A percentile compares a stretch with the other conserved stretches of the same genome.
These are phyloP conservation scores for Hypselothyrea guttata DNA, from an alignment of 2,888 invertebrate genomes.

Conservation along the genomic window DNA sequence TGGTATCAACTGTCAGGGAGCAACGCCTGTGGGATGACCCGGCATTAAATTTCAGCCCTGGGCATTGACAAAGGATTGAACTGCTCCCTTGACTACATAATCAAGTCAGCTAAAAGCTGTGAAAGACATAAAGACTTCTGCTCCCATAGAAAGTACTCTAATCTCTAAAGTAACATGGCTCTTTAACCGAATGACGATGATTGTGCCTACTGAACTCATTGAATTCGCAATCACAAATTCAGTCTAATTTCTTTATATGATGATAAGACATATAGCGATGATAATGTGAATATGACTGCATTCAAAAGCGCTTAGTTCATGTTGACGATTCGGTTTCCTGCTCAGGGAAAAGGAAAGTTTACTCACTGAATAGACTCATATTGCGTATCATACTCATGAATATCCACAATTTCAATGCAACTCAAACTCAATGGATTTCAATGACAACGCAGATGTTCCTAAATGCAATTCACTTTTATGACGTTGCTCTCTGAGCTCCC, in stretches of 20 bases:
- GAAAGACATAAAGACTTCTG: not conserved
- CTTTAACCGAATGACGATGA: too few relatives aligned
- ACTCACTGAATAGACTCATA: slow-evolving; percentile 21
- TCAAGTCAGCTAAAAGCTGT: slow-evolving; percentile 16
- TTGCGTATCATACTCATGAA: slow-evolving; percentile 26
- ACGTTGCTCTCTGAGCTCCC: slow-evolving; percentile 10
- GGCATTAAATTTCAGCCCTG: slow-evolving; percentile 28
- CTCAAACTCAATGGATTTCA: slow-evolving; percentile 28
- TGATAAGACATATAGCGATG: not conserved
- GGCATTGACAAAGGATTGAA: slow-evolving; percentile 42
- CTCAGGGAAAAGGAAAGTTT: slow-evolving; percentile 8
- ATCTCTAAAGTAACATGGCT: too few relatives aligned
- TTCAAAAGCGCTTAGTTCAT: slow-evolving; percentile 14
- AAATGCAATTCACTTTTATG: slow-evolving; percentile 39
- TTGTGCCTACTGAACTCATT: not conserved
- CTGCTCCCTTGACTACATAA: slow-evolving; percentile 36
- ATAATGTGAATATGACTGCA: not conserved
- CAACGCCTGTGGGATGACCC: slow-evolving; percentile 12
- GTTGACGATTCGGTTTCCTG: slow-evolving; percentile 18
- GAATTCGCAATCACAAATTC: slow-evolving; percentile 1
- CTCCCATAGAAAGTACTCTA: too few relatives aligned
- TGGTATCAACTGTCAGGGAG: slow-evolving; percentile 46
- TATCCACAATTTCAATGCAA: slow-evolving; percentile 30
- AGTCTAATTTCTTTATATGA: not conserved
- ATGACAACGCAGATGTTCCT: slow-evolving; percentile 36